A percentile compares a stretch with the other conserved stretches of the same genome.
Conservation (phyloP, 1,140 invertebrate species). For the Drosophila triauraria region DNA sequence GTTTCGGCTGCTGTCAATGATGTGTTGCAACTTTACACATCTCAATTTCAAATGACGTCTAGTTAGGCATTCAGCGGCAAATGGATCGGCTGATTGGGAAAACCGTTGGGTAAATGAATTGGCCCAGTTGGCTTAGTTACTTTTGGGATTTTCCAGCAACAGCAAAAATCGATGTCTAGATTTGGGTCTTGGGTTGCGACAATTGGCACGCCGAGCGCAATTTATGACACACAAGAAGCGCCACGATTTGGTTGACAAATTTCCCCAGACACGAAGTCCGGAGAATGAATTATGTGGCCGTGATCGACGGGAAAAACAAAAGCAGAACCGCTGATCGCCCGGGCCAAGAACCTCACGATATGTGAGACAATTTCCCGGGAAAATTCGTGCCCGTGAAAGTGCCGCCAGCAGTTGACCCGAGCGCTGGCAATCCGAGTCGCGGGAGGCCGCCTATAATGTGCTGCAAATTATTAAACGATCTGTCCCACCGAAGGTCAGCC, state of each 20-base stretch:
- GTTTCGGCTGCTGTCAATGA: conserved; percentile 38
- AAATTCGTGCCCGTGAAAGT: conserved; percentile 48
- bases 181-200: conserved; percentile 16
- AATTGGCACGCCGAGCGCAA: conserved; percentile 60
- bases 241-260: conserved; percentile 82
- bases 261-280: conserved; percentile 68
- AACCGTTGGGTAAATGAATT: conserved; percentile 11
- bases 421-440: conserved; percentile 13
- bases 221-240: conserved; percentile 69
- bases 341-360: conserved; percentile 60
- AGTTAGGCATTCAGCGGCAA: conserved; percentile 8
- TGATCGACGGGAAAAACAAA: conserved; percentile 60
- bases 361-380: conserved; percentile 69
- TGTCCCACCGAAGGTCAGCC: conserved; percentile 50
- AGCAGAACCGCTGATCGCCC: conserved; percentile 28
- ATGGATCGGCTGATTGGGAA: conserved; percentile 13
- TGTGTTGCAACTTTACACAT: conserved; percentile 54
- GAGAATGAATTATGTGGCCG: conserved; percentile 79
- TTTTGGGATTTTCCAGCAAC: neutral
- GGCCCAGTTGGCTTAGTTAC: conserved; percentile 13
- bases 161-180: conserved; percentile 23
- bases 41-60: conserved; percentile 47
- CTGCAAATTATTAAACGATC: conserved; percentile 69
- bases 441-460: conserved; percentile 50
- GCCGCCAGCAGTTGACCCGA: conserved; percentile 18